Evolutionary conservation across 2,113 vertebrate species (phyloP).

Genomic region (Anguilla japonica): DNA sequence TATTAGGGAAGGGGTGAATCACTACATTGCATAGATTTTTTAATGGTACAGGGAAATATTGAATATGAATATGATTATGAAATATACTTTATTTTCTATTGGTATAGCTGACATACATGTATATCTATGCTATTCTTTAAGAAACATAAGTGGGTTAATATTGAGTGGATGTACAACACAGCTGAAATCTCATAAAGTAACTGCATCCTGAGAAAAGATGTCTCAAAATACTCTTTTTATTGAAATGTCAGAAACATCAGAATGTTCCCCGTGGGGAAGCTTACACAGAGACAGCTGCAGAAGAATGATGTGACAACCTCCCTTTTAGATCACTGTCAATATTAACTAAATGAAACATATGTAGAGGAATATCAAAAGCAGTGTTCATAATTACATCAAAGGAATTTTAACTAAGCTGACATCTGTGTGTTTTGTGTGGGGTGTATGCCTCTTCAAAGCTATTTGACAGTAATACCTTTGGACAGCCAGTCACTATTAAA

Average conservation of each 20-base stretch:
- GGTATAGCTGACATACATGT: not conserved
- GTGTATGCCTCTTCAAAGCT: not conserved
- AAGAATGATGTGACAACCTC: constrained; percentile 13
- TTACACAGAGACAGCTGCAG: constrained; percentile 26
- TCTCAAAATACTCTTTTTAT: constrained; percentile 37
- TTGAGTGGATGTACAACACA: not conserved
- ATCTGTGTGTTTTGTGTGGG: not conserved
- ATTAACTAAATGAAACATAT: constrained; percentile 9
- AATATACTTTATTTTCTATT: not conserved
- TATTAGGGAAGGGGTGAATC: not conserved
- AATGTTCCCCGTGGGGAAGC: constrained; percentile 23
- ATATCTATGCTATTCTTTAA: not conserved
- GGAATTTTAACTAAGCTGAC: constrained; percentile 11
- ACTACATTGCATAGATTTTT: not conserved
- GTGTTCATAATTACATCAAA: constrained; percentile 22
- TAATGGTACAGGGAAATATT: not conserved
- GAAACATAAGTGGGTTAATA: not conserved
- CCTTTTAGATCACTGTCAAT: constrained; percentile 7
- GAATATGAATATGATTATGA: not conserved
- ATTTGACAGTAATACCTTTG: not conserved
- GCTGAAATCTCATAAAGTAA: not conserved
- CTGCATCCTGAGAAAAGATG: not conserved
- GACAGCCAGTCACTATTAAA: not conserved
- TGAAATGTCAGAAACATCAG: constrained; percentile 35
- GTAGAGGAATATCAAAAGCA: not conserved